These are phyloP conservation scores for Nyctibius bracteatus DNA, from an alignment of 2,113 vertebrate species.

Conservation along the genomic window DNA sequence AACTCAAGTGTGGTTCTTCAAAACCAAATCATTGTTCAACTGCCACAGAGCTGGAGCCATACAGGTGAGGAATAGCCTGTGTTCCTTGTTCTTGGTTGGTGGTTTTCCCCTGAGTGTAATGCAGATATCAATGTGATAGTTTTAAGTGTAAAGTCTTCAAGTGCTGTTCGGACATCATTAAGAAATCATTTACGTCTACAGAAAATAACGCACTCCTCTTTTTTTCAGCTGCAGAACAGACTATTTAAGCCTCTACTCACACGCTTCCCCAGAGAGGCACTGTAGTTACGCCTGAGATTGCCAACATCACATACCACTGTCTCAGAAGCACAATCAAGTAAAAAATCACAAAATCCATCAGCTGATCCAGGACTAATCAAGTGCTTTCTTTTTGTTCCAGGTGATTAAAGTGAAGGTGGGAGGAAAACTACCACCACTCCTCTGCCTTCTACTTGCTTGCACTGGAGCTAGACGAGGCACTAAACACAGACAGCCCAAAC, in stretches of 20 bases:
- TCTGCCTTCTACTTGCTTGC: background rate
- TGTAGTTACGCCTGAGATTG: background rate
- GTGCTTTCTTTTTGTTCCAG: background rate
- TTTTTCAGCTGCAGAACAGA: background rate
- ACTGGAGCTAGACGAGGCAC: background rate
- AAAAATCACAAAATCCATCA: background rate
- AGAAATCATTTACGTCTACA: too few relatives aligned
- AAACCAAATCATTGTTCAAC: background rate
- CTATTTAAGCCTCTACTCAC: background rate
- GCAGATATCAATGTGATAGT: background rate
- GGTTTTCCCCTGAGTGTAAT: background rate
- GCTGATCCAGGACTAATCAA: background rate
- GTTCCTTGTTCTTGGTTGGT: rapidly evolving
- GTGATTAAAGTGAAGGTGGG: background rate
- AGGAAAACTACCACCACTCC: background rate
- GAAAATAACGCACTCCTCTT: rapidly evolving
- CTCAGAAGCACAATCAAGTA: background rate
- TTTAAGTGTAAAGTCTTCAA: too few relatives aligned
- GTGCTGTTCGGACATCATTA: background rate
- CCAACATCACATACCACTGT: background rate
- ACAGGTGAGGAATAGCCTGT: background rate
- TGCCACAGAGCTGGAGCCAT: background rate
- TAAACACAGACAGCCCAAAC: background rate
- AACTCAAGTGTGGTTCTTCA: background rate
- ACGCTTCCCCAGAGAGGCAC: background rate